Conservation (phyloP, 64 coral and sea anemone genomes). For the Stichodactyla helianthus region DNA sequence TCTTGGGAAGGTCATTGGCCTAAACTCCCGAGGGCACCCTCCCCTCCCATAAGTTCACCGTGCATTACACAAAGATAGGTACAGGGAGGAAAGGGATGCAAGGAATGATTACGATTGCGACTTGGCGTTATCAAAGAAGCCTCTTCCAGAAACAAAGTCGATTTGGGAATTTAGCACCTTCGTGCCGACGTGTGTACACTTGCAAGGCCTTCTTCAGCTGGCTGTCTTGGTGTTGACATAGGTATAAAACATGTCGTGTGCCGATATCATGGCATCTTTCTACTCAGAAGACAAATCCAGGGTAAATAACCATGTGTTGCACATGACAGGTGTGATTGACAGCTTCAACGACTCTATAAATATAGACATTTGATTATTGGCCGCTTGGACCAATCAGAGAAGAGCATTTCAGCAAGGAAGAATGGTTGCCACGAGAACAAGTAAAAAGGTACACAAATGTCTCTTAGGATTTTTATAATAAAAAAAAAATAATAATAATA, state of each 20-base stretch:
- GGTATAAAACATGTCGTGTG: constrained; percentile 1
- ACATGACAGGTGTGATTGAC: constrained; percentile 6
- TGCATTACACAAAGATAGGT: background rate
- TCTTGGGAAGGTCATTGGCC: background rate
- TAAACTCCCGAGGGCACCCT: background rate
- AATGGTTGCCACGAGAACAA: constrained; percentile 16
- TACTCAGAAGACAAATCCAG: background rate
- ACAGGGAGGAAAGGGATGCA: background rate
- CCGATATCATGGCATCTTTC: constrained; percentile 1
- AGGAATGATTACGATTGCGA: background rate
- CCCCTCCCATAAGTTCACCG: background rate
- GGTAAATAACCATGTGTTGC: constrained; percentile 25
- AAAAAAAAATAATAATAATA: background rate
- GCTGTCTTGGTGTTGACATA: background rate
- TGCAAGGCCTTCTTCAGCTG: constrained; percentile 12
- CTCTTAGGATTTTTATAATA: background rate
- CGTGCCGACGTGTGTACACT: background rate
- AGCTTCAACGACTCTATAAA: constrained; percentile 13
- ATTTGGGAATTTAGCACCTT: background rate
- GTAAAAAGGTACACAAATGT: background rate
- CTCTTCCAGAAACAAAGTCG: background rate
- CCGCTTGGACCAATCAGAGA: background rate
- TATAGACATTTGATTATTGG: constrained; percentile 27
- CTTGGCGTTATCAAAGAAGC: background rate
- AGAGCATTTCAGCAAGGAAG: background rate